phyloP scores from a whole-genome alignment of 2,888 invertebrate genomes.

The Trichopoda pennipes region DNA sequence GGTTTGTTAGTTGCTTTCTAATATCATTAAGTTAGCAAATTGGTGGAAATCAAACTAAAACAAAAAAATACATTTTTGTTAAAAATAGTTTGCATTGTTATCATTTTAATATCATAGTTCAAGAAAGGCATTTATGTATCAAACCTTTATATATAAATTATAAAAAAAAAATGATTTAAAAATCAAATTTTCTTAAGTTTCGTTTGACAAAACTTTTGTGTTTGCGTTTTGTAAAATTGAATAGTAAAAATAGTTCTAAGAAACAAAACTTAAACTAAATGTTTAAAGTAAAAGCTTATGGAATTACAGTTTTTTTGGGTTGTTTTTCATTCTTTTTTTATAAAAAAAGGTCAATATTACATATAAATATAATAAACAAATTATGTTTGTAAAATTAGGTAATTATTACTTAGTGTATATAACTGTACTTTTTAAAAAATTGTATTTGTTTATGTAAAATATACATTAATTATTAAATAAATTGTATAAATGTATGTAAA shows the following conservation, averaged over 20 bases:
- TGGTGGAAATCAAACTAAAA: conserved; percentile 62
- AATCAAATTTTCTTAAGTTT: conserved; percentile 54
- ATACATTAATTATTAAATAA: conserved; percentile 32
- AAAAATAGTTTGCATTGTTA: conserved; percentile 55
- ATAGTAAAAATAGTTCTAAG: conserved; percentile 70
- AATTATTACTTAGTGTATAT: conserved; percentile 26
- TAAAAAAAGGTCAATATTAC: conserved; percentile 41
- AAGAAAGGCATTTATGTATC: conserved; percentile 25
- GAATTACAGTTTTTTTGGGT: conserved; percentile 69
- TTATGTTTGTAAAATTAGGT: conserved; percentile 48
- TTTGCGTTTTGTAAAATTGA: conserved; percentile 58
- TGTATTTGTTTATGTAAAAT: conserved; percentile 50
- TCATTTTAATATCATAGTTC: conserved; percentile 39
- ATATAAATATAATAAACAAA: conserved; percentile 19
- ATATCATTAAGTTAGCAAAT: conserved; percentile 63
- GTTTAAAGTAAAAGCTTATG: conserved; percentile 71
- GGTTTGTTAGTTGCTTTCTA: conserved; percentile 53
- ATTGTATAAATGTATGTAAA: conserved; percentile 23
- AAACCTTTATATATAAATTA: conserved; percentile 25
- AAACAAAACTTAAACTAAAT: conserved; percentile 66
- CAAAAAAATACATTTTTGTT: conserved; percentile 53
- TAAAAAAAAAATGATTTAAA: conserved; percentile 42
- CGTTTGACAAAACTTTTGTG: conserved; percentile 62
- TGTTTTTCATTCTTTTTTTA: conserved; percentile 21
- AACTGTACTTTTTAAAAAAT: conserved; percentile 57